phyloP scores from a whole-genome alignment of 2,888 invertebrate species.

The Hipparchia semele region DNA sequence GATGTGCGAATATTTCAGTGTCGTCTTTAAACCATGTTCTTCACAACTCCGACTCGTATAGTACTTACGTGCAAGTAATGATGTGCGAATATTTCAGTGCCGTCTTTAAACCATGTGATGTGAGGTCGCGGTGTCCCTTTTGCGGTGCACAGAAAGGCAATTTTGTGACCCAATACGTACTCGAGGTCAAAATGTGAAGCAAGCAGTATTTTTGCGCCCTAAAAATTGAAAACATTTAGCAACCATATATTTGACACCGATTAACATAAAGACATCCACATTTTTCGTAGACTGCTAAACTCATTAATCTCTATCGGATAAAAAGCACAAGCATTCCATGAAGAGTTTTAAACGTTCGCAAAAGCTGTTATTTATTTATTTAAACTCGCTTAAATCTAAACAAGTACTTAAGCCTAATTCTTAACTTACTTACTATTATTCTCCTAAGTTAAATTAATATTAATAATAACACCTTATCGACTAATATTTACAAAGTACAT shows the following conservation, averaged over 20 bases:
- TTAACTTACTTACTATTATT: too few species aligned
- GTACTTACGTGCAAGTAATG: slow-evolving; percentile 91
- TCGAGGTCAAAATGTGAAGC: slow-evolving; percentile 97
- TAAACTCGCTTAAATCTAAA: too few species aligned
- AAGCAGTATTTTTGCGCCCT: slow-evolving; percentile 95
- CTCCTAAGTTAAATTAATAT: too few species aligned
- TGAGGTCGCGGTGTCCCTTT: slow-evolving; percentile 95
- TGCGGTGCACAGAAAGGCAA: slow-evolving; percentile 95
- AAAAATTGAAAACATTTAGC: slow-evolving; percentile 35
- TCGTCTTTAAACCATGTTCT: slow-evolving; percentile 97
- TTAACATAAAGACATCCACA: too few species aligned
- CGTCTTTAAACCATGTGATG: slow-evolving; percentile 98
- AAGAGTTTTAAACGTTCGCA: background rate
- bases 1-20: slow-evolving; percentile 94
- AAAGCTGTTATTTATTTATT: background rate
- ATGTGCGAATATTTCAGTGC: slow-evolving; percentile 95
- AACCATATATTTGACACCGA: too few species aligned
- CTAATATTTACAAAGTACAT: too few species aligned
- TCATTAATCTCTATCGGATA: background rate
- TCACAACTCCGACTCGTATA: too few species aligned
- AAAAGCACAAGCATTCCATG: background rate
- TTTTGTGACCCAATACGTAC: slow-evolving; percentile 96
- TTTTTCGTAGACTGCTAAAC: too few species aligned
- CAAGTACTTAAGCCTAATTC: too few species aligned
- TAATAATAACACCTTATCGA: too few species aligned